These are phyloP conservation scores for Lingula anatina DNA, from an alignment of 2,888 invertebrate genomes.

Conservation along the genomic window DNA sequence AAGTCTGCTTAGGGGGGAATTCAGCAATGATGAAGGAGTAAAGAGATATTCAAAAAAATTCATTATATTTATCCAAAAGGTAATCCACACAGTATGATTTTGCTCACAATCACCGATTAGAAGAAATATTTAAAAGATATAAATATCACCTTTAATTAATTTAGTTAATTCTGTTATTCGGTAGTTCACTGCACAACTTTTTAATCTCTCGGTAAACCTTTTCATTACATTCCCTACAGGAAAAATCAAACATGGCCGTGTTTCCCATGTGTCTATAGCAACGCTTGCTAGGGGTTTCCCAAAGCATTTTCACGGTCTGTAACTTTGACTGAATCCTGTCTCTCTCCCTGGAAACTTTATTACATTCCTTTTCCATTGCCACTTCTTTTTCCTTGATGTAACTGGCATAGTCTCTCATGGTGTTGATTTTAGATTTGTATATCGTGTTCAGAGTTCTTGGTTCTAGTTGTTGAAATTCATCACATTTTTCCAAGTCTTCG, in stretches of 20 bases:
- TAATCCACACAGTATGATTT: too few relatives aligned
- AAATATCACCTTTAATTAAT: too few relatives aligned
- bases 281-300: conserved; percentile 24
- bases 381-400: conserved; percentile 18
- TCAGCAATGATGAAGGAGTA: too few relatives aligned
- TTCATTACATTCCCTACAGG: conserved; percentile 25
- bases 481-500: conserved; percentile 29
- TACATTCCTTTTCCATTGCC: conserved; percentile 12
- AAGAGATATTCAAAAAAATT: too few relatives aligned
- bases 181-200: conserved; percentile 18
- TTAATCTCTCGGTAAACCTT: conserved; percentile 20
- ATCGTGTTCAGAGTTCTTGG: conserved; percentile 30
- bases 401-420: conserved; percentile 21
- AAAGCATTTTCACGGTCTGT: conserved; percentile 16
- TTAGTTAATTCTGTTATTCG: too few relatives aligned
- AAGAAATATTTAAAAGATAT: too few relatives aligned
- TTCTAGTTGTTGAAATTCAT: conserved; percentile 21
- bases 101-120: too few relatives aligned
- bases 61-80: too few relatives aligned
- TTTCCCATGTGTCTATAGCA: conserved; percentile 23
- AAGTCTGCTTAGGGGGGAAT: too few relatives aligned
- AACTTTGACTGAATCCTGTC: conserved; percentile 18
- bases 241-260: conserved; percentile 19
- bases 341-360: conserved; percentile 17
- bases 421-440: conserved; percentile 20